Evolutionary conservation across 1,140 invertebrate species (phyloP), one percentile per base, ranked within the genome.

Genomic region (Aporrectodea caliginosa): DNA sequence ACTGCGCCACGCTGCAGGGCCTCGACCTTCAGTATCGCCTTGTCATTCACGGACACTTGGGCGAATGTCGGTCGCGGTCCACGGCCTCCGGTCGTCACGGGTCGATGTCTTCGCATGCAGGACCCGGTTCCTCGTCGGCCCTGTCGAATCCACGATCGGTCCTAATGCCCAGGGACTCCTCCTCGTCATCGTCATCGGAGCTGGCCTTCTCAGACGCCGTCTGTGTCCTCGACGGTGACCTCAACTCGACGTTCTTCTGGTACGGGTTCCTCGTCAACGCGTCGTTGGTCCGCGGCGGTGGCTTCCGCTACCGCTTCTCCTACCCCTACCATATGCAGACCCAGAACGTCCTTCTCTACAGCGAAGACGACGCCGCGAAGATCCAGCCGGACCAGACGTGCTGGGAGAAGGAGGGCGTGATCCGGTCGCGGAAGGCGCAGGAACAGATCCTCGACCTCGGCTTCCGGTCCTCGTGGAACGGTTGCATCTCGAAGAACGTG

Each of bases 181-280:
- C 35, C 75, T 22, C 75, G 0, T 35, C 27, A 31, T 35, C 75
- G 16, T 1, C 29, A 35, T 58, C 34, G 33, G 35, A 76, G 43
- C 22, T 29, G 43, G 43, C 27, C 29, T 2, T 27, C 16, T 34
- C 73, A 32, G 32, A 43, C 1, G 31, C 35, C 22, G 72, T 33
- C 35, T 79, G 78, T 43, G 43, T 35, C 16, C n/a, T 79, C 22
- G 43, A 68, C 16, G 78, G 78, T 12, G 30, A 58, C 31, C 43
- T 79, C 16, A 79, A 79, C 58, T 30, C 73, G 32, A 32, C 78
- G 1, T 16, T 16, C 6, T 78, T 22, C 43, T 79, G 78, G 78
- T 79, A 68, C 32, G 78, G 78, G 2, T 79, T 79, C 68, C 22
- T 79, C 73, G 33, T 72, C 35, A 79, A 79, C 73, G 58, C 68